A percentile compares a stretch with the other conserved stretches of the same genome.
Conservation (phyloP, 37 sponge, comb jelly and placozoan genomes). For the Ianthella basta region DNA sequence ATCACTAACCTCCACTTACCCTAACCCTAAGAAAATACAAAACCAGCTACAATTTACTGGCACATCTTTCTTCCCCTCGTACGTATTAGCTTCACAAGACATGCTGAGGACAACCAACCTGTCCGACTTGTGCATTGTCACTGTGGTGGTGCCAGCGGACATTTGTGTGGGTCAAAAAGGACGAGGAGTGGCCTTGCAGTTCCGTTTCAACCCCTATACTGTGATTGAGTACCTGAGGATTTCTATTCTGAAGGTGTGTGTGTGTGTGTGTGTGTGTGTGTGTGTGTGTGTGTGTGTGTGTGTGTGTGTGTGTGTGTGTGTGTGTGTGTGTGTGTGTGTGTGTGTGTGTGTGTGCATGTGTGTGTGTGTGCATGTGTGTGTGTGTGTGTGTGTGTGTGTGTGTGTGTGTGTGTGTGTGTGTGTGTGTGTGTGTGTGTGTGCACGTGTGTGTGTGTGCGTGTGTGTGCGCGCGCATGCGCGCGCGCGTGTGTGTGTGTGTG, state of each 20-base stretch:
- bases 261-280: neutral
- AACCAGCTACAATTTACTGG: neutral
- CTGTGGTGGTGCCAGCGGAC: constrained; percentile 57
- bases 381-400: constrained; percentile 15
- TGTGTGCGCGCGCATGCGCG: neutral
- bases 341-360: constrained; percentile 12
- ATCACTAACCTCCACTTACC: neutral
- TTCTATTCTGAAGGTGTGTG: constrained; percentile 76
- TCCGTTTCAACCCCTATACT: constrained; percentile 82
- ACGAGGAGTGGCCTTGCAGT: constrained; percentile 65
- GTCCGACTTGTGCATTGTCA: constrained; percentile 74
- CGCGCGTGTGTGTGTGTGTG: neutral
- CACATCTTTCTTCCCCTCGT: neutral
- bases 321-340: constrained; percentile 1
- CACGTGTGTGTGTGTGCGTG: constrained; percentile 24
- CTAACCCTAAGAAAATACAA: neutral
- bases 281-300: constrained; percentile 43
- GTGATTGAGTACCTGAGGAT: constrained; percentile 78
- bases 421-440: constrained; percentile 36
- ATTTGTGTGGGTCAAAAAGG: constrained; percentile 50
- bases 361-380: neutral
- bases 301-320: constrained; percentile 40
- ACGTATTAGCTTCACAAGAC: neutral
- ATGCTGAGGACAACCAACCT: constrained; percentile 16
- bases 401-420: constrained; percentile 36